Evolutionary conservation across 1,140 invertebrate genomes (phyloP).

Genomic region (Acromyrmex echinatior): DNA sequence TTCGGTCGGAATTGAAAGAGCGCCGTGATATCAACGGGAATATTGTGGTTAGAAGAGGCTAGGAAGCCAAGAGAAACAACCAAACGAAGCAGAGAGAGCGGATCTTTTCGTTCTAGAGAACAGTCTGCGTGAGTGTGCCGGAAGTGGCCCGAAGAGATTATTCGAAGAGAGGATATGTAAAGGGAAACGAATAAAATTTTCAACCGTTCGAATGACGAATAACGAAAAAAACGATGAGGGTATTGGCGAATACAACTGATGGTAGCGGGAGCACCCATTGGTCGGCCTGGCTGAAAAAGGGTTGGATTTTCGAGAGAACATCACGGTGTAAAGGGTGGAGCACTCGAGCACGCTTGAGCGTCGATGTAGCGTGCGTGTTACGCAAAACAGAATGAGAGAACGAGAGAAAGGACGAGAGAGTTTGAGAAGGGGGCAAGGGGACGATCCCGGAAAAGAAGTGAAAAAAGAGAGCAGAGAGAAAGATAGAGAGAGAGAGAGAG

Average conservation of each 20-base stretch:
- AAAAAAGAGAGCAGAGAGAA: background rate
- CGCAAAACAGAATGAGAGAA: slow-evolving; percentile 42
- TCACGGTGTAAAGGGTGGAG: slow-evolving; percentile 81
- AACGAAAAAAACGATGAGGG: slow-evolving; percentile 59
- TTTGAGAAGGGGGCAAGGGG: slow-evolving; percentile 25
- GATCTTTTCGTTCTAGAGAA: background rate
- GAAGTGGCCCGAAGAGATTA: slow-evolving; percentile 46
- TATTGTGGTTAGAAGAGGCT: slow-evolving; percentile 15
- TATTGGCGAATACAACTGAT: slow-evolving; percentile 30
- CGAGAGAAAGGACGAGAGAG: slow-evolving; percentile 14
- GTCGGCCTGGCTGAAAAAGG: slow-evolving; percentile 76
- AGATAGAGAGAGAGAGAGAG: background rate
- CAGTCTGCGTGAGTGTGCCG: slow-evolving; percentile 33
- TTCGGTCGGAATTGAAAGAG: slow-evolving; percentile 52
- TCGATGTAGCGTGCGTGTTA: slow-evolving; percentile 65
- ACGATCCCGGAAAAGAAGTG: slow-evolving; percentile 38
- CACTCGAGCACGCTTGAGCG: slow-evolving; percentile 78
- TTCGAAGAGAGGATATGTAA: background rate
- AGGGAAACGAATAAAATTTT: slow-evolving; percentile 54
- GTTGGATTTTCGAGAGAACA: slow-evolving; percentile 83
- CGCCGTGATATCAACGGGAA: slow-evolving; percentile 45
- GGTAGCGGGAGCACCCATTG: slow-evolving; percentile 76
- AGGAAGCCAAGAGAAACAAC: slow-evolving; percentile 35
- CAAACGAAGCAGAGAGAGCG: background rate
- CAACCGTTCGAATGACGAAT: slow-evolving; percentile 26